A percentile compares a stretch with the other conserved stretches of the same genome.
phyloP scores from a whole-genome alignment of 2,888 invertebrate genomes.

The Plebejus anna region DNA sequence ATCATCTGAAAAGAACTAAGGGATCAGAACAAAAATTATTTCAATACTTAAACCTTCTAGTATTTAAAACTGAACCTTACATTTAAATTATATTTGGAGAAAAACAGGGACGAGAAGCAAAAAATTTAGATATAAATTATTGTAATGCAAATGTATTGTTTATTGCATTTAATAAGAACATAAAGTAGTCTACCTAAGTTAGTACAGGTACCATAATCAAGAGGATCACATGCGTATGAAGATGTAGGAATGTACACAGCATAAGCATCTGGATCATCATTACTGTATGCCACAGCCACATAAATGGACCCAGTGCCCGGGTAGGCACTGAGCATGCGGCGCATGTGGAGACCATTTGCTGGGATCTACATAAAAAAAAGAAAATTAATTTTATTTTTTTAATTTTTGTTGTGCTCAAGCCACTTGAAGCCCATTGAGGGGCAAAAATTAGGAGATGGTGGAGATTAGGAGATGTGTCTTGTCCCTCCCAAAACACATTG shows the following conservation, averaged over 20 bases:
- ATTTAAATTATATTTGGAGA: no score
- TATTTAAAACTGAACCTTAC: no score
- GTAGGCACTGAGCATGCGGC: constrained; percentile 80
- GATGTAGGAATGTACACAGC: constrained; percentile 84
- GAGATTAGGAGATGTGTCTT: no score
- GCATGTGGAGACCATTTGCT: constrained; percentile 45
- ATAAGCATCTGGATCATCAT: constrained; percentile 56
- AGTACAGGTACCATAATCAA: constrained; percentile 69
- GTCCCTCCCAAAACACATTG: no score
- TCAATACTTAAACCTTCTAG: no score
- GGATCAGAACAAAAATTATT: background rate
- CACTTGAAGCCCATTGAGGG: no score
- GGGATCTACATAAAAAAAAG: constrained; percentile 47
- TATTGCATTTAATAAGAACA: background rate
- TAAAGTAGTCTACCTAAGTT: constrained; percentile 67
- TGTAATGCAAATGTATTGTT: no score
- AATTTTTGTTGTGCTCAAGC: no score
- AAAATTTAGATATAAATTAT: no score
- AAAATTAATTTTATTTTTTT: no score
- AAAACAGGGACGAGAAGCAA: no score
- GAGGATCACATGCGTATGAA: constrained; percentile 83
- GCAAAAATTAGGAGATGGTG: no score
- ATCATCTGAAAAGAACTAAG: constrained; percentile 54
- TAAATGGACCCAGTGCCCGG: constrained; percentile 82
- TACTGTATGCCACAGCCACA: constrained; percentile 71